Evolutionary conservation across 2,113 vertebrate genomes (phyloP), one percentile per base, ranked within the genome.

Genomic region (Rousettus leschenaultii): DNA sequence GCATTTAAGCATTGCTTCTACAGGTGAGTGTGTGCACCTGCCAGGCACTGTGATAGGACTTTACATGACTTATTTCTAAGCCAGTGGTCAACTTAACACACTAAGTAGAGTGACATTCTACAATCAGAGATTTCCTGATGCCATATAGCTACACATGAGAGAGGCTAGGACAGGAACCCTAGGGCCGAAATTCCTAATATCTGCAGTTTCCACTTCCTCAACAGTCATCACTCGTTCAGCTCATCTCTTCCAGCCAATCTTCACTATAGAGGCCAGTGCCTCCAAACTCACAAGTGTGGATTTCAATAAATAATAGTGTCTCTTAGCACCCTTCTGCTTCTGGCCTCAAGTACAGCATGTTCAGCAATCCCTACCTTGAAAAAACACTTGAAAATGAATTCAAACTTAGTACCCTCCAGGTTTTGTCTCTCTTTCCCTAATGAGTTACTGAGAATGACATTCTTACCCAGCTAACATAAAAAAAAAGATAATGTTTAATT

Each of bases 351-450:
- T 28, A 26, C 18, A 55, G 43, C 43, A 43, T 7, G 43, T 43
- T 43, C 55, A 35, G 66, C 38, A 89, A 94, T 71, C 30, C 35
- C 7, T 65, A 59, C 30, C 15, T 53, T 51, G 48, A 51, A 70
- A 89, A 63, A 74, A 65, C 21, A 86, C 16, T 24, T 59, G 28
- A 55, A 91, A 87, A 87, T 38, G 15, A 95, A 90, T 82, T 89
- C 45, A 86, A 65, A 95, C 24, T 40, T 71, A 68, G 28, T 40
- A 16, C 19, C 35, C 30, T 96, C 19, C 68, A 53, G 15, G 68
- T 85, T 79, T 33, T 93, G 5, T 45, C n/a, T 63, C 43, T 95
- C 40, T 88, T 92, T 91, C 83, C 71, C 15, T 92, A 90, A 59
- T 2, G 45, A 92, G 59, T 68, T 85, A 83, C 26, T 83, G 43